phyloP scores from a whole-genome alignment of 2,888 invertebrate genomes.

The Augochlorella aurata region DNA sequence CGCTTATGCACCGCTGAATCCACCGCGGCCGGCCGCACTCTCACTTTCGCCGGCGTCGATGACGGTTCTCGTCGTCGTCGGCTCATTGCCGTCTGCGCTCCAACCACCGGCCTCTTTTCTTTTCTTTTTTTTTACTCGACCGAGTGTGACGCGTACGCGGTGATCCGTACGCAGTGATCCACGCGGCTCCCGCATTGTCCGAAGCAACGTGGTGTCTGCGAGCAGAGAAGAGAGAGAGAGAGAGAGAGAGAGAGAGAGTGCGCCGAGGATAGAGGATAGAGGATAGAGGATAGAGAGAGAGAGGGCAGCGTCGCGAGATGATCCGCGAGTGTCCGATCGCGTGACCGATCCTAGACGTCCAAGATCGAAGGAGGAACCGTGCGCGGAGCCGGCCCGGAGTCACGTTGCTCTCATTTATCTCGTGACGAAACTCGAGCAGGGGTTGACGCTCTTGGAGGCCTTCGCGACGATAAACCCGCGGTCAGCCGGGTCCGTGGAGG shows the following conservation, averaged over 20 bases:
- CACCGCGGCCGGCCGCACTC: conserved; percentile 74
- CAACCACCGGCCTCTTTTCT: conserved; percentile 34
- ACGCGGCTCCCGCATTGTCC: conserved; percentile 12
- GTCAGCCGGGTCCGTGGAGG: conserved; percentile 41
- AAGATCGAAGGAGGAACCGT: not conserved
- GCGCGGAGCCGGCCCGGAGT: not conserved
- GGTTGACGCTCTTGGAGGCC: conserved; percentile 61
- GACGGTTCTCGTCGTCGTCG: conserved; percentile 75
- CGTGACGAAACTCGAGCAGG: conserved; percentile 47
- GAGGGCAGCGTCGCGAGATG: not conserved
- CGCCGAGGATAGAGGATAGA: too few species aligned
- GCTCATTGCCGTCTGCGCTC: conserved; percentile 65
- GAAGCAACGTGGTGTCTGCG: conserved; percentile 16
- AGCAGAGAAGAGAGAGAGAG: conserved; percentile 4
- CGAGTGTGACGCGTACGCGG: conserved; percentile 2
- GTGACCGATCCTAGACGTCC: not conserved
- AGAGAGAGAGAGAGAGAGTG: too few species aligned
- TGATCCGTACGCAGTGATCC: conserved; percentile 53
- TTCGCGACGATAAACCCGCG: conserved; percentile 59
- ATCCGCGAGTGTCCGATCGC: not conserved
- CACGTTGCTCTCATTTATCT: conserved; percentile 35
- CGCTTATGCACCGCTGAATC: conserved; percentile 76
- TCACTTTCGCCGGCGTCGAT: conserved; percentile 80
- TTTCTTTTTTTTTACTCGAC: not conserved
- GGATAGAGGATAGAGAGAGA: not conserved